Base-by-base conservation (phyloP, 1,140 invertebrate genomes). In the Oscheius sp. region DNA sequence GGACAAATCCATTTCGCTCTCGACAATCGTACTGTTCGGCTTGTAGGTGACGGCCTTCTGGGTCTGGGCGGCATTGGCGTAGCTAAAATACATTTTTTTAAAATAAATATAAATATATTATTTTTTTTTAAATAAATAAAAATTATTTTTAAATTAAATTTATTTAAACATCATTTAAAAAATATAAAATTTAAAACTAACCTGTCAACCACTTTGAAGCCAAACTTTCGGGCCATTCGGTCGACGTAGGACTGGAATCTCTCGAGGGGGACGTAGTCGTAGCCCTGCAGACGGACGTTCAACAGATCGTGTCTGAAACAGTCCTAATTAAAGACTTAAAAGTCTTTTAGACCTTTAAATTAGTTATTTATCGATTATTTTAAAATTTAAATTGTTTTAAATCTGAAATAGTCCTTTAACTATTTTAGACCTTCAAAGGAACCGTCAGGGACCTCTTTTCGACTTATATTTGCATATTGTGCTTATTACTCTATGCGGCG, bases 161-260 rank as follows among this genome's bases (percentile, higher is more conserved):
- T n/a, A n/a, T n/a, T n/a, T n/a, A n/a, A n/a, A n/a, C n/a, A n/a
- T n/a, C n/a, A n/a, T n/a, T n/a, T n/a, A 36, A 2, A 4, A 76
- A 74, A 77, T 10, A 36, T 26, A 42, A 1, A 31, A 1, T 15
- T 13, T 7, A 68, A 13, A 62, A 64, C 26, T 35, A 59, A 84
- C 81, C 83, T 82, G 32, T 83, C 76, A 31, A 77, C 72, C 18
- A 83, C 75, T 1, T 77, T 67, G 61, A 84, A 83, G 23, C 68
- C 74, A 52, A 83, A 83, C 34, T 72, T 49, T 36, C 73, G 78
- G 3, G 83, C 83, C 13, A 70, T 76, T 67, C 67, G 64, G 42
- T 84, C 71, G 10, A 84, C 75, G 63, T 77, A 84, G 2, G 70
- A 29, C 55, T 83, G 81, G 52, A 78, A 83, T 32, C 74, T 77